Evolutionary conservation across 2,888 invertebrate species (phyloP).

Genomic region (Herminia tarsipennalis): DNA sequence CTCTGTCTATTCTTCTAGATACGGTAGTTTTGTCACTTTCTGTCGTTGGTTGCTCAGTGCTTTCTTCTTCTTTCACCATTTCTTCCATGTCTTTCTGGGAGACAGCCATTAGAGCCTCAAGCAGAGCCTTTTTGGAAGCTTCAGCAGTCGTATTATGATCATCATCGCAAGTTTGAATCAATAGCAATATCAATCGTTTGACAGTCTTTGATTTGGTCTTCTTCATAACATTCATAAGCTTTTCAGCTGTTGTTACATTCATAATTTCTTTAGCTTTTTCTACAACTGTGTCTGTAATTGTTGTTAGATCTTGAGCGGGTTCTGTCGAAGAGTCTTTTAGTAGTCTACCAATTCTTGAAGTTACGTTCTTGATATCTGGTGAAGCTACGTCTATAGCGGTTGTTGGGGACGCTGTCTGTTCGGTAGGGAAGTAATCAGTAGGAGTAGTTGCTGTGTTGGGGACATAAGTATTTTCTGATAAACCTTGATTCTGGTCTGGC

Average conservation of each 20-base stretch:
- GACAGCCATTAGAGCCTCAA: constrained; percentile 89
- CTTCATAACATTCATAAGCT: constrained; percentile 92
- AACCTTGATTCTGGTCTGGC: constrained; percentile 55
- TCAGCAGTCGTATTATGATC: constrained; percentile 90
- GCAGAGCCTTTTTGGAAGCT: constrained; percentile 88
- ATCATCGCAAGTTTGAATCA: constrained; percentile 92
- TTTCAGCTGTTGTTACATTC: constrained; percentile 89
- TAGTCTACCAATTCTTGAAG: constrained; percentile 68
- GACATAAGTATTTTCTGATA: constrained; percentile 59
- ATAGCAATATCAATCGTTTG: constrained; percentile 88
- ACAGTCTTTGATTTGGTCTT: constrained; percentile 92
- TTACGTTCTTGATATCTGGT: constrained; percentile 47
- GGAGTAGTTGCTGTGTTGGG: constrained; percentile 62
- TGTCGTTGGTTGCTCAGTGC: constrained; percentile 54
- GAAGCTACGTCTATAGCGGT: constrained; percentile 60
- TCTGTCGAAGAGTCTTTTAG: constrained; percentile 73
- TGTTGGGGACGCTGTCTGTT: constrained; percentile 67
- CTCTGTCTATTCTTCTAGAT: constrained; percentile 57
- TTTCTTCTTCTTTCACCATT: constrained; percentile 71
- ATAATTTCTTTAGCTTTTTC: constrained; percentile 91
- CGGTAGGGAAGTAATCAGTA: constrained; percentile 58
- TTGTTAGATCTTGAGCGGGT: constrained; percentile 86
- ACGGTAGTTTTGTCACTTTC: constrained; percentile 59
- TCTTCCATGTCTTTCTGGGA: constrained; percentile 85
- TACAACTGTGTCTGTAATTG: constrained; percentile 88